Conservation (phyloP, 2,113 vertebrate species). For the Vulpes vulpes region DNA sequence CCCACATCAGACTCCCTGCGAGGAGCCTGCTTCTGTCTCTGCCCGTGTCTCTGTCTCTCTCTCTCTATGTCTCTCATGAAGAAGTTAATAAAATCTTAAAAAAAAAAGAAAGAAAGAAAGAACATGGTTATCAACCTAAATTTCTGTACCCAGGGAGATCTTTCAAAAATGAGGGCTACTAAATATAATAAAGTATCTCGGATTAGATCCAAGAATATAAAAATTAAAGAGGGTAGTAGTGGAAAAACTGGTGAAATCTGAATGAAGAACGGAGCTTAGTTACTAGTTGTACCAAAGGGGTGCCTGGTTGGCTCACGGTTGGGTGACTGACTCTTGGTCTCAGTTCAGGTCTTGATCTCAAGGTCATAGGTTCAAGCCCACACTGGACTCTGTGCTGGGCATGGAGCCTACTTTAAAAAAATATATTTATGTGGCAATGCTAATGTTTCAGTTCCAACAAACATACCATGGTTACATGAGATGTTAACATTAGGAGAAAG, state of each 20-base stretch:
- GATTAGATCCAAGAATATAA: background rate
- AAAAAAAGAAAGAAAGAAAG: background rate
- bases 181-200: background rate
- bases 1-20: too few relatives aligned
- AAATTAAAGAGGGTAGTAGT: background rate
- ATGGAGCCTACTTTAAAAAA: background rate
- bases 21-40: too few relatives aligned
- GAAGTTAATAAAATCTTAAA: too few relatives aligned
- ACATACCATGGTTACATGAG: background rate
- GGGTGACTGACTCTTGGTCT: background rate
- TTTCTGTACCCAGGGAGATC: background rate
- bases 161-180: background rate
- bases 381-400: rapidly evolving
- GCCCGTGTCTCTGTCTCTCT: too few relatives aligned
- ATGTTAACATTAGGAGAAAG: background rate
- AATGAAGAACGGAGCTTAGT: background rate
- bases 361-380: background rate
- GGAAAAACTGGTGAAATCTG: background rate
- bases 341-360: background rate
- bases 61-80: too few relatives aligned
- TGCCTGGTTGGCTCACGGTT: background rate
- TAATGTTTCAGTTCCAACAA: background rate
- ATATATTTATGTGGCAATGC: background rate
- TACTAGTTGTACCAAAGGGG: background rate
- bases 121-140: background rate